Percentiles rank a stretch among this genome's conserved stretches.
These are phyloP conservation scores for Agrochola circellaris DNA, from an alignment of 2,888 invertebrate genomes.

Conservation along the genomic window DNA sequence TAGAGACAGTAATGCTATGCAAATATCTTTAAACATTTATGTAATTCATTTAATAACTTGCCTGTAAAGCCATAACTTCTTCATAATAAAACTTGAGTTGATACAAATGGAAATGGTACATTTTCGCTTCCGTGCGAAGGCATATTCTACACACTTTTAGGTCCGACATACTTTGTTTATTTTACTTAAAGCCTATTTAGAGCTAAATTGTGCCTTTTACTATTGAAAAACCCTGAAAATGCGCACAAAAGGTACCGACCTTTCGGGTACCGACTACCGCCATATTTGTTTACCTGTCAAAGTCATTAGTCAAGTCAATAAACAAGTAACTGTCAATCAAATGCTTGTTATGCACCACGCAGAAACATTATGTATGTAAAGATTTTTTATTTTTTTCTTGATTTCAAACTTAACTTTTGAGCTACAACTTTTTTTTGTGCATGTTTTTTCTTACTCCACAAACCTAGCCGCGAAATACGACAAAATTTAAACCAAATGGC, in stretches of 20 bases:
- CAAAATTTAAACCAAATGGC: not conserved
- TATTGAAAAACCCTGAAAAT: conserved; percentile 11
- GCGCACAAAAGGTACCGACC: not conserved
- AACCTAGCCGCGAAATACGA: not conserved
- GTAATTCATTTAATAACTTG: conserved; percentile 59
- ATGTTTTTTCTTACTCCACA: not conserved
- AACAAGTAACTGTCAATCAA: conserved; percentile 36
- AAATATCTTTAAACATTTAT: not conserved
- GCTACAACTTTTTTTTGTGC: not conserved
- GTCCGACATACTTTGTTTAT: conserved; percentile 69
- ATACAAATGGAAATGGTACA: conserved; percentile 75
- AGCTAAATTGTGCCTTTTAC: not conserved
- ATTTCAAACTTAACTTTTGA: not conserved
- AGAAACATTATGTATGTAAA: conserved; percentile 9
- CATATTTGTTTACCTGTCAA: conserved; percentile 62
- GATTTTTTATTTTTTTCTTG: not conserved
- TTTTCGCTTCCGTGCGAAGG: conserved; percentile 75
- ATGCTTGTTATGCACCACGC: not conserved
- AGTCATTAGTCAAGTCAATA: conserved; percentile 20
- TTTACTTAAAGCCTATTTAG: not conserved
- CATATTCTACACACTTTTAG: conserved; percentile 82
- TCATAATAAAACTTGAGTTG: conserved; percentile 80
- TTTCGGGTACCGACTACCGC: conserved; percentile 14
- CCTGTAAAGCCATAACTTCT: conserved; percentile 78
- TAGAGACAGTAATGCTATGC: not conserved